A percentile compares a stretch with the other conserved stretches of the same genome.
Conservation (phyloP, 2,888 invertebrate species). For the Polyploca ridens region DNA sequence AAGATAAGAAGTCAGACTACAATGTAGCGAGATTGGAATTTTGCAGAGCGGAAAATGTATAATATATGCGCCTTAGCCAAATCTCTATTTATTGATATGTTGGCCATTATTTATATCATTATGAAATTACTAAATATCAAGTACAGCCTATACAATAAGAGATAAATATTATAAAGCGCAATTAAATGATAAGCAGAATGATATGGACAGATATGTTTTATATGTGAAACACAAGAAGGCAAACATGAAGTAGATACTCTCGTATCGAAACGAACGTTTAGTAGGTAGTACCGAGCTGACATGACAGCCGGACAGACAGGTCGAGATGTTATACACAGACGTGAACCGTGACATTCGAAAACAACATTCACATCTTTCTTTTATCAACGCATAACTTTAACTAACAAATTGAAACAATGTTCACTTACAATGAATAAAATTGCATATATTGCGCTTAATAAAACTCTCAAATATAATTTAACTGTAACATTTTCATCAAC, state of each 20-base stretch:
- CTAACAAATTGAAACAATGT: conserved; percentile 83
- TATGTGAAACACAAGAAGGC: conserved; percentile 44
- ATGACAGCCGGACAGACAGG: conserved; percentile 18
- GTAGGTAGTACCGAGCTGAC: conserved; percentile 18
- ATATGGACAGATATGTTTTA: conserved; percentile 76
- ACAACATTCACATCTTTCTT: conserved; percentile 66
- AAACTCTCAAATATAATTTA: conserved; percentile 85
- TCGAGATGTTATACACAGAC: conserved; percentile 11
- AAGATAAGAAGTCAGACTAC: conserved; percentile 39
- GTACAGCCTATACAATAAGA: conserved; percentile 66
- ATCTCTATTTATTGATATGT: conserved; percentile 76
- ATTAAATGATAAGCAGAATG: conserved; percentile 66
- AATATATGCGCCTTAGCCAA: conserved; percentile 67
- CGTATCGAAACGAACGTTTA: conserved; percentile 20
- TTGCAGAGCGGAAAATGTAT: conserved; percentile 33
- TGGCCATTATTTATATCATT: conserved; percentile 65
- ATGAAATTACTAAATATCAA: conserved; percentile 57
- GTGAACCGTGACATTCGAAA: conserved; percentile 51
- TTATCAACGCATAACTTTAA: conserved; percentile 82
- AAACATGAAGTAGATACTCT: conserved; percentile 8
- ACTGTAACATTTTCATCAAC: conserved; percentile 83
- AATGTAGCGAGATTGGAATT: conserved; percentile 39
- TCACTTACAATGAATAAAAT: conserved; percentile 83
- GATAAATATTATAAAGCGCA: conserved; percentile 68
- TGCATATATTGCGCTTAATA: conserved; percentile 83